phyloP scores from a whole-genome alignment of 2,797 vertebrate species.

The Gallinago nigripennis region DNA sequence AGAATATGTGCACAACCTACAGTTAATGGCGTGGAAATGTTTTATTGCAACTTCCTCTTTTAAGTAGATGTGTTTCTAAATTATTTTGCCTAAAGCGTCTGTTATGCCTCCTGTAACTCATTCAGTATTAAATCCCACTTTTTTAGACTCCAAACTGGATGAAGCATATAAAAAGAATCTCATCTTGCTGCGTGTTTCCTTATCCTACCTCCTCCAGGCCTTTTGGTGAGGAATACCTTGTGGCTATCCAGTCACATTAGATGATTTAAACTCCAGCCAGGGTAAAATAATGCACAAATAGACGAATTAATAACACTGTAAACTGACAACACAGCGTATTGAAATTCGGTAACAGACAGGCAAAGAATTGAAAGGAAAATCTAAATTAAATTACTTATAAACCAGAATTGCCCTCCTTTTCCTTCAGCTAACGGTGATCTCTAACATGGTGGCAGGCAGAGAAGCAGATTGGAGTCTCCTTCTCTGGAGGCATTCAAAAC shows the following conservation, averaged over 20 bases:
- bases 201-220: neutral
- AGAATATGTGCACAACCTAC: constrained; percentile 34
- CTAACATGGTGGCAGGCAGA: neutral
- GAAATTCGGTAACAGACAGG: accelerated
- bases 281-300: neutral
- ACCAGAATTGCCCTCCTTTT: neutral
- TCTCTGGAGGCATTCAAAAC: no score
- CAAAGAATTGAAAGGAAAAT: neutral
- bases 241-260: neutral
- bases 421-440: neutral
- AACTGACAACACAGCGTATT: neutral
- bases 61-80: constrained; percentile 53
- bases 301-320: neutral
- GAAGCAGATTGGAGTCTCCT: neutral
- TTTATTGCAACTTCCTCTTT: constrained; percentile 31
- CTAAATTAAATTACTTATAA: neutral
- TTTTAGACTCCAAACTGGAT: neutral
- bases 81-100: constrained; percentile 52
- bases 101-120: constrained; percentile 22
- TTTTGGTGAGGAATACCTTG: neutral
- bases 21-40: constrained; percentile 47
- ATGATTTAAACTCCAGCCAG: neutral
- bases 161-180: neutral
- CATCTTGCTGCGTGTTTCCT: neutral
- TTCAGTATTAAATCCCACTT: constrained; percentile 3